Conservation (phyloP, 2,113 vertebrate genomes). For the Egretta garzetta region DNA sequence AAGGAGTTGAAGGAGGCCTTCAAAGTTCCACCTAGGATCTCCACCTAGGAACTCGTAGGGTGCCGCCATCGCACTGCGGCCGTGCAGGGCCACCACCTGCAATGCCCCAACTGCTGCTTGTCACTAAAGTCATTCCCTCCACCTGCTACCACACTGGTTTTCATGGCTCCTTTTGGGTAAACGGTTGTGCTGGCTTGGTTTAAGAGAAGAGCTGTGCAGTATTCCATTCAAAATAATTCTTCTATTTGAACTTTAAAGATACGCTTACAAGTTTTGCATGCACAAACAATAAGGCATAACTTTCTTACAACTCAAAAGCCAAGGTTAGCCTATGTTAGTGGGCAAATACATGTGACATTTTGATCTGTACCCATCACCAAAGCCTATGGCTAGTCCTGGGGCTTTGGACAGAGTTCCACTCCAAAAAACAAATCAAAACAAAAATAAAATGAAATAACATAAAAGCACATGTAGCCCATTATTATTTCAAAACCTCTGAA, state of each 20-base stretch:
- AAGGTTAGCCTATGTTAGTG: neutral
- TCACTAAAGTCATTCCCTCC: neutral
- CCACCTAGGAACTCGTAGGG: neutral
- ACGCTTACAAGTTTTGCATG: neutral
- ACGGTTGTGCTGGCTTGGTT: neutral
- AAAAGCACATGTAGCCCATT: neutral
- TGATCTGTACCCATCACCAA: neutral
- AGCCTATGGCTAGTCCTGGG: neutral
- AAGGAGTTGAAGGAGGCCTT: neutral
- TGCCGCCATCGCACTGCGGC: accelerated
- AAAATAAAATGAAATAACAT: neutral
- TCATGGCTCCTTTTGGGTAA: neutral
- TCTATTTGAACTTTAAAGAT: neutral
- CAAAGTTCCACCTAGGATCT: neutral
- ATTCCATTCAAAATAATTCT: neutral
- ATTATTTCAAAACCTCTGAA: neutral
- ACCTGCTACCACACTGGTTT: neutral
- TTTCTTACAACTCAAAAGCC: neutral
- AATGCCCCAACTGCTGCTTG: neutral
- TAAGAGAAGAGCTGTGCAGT: neutral
- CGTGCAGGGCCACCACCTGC: neutral
- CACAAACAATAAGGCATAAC: neutral
- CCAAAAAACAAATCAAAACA: neutral
- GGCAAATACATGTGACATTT: neutral
- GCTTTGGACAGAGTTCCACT: neutral